Evolutionary conservation across 2,888 invertebrate species (phyloP).

Genomic region (Philaethria dido): DNA sequence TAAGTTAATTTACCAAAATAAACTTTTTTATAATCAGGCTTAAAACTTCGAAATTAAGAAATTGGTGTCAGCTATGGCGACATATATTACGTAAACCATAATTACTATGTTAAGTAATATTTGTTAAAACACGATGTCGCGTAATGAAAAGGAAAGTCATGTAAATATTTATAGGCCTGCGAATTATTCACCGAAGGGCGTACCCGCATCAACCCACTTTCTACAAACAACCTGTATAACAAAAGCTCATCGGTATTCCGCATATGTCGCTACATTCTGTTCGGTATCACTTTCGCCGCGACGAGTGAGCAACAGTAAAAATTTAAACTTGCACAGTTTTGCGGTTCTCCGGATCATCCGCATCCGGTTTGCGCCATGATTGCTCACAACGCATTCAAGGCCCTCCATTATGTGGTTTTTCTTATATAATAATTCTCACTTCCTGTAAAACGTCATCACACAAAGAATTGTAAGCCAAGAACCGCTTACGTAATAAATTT

Average conservation of each 20-base stretch:
- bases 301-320: constrained; percentile 47
- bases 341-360: constrained; percentile 61
- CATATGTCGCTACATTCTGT: constrained; percentile 61
- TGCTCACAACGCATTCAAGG: constrained; percentile 58
- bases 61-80: constrained; percentile 51
- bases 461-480: background rate
- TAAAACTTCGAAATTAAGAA: constrained; percentile 3
- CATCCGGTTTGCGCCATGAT: constrained; percentile 58
- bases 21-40: background rate
- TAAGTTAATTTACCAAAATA: background rate
- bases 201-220: constrained; percentile 79
- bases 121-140: constrained; percentile 64
- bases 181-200: constrained; percentile 81
- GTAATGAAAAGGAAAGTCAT: constrained; percentile 79
- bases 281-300: constrained; percentile 72
- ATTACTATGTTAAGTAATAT: constrained; percentile 71
- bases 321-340: constrained; percentile 55
- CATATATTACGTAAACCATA: constrained; percentile 67
- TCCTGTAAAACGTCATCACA: constrained; percentile 14
- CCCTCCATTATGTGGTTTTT: constrained; percentile 44
- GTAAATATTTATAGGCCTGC: constrained; percentile 79
- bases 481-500: constrained; percentile 1
- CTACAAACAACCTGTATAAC: constrained; percentile 69
- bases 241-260: constrained; percentile 81
- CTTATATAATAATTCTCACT: constrained; percentile 36